These are phyloP conservation scores for Chitala chitala DNA, from an alignment of 2,113 vertebrate species.

Conservation along the genomic window DNA sequence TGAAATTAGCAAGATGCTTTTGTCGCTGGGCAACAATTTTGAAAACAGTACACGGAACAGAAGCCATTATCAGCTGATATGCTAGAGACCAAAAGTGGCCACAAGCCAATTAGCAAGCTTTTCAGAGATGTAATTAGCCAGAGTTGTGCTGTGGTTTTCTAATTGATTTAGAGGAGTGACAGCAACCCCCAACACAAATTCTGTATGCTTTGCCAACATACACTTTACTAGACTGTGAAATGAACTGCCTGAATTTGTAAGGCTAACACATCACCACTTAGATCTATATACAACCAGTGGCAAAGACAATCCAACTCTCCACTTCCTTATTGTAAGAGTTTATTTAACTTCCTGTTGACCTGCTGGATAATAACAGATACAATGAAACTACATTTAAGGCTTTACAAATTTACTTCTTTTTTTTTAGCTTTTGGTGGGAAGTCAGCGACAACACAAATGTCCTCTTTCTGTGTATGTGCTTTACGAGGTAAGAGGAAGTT, in stretches of 20 bases:
- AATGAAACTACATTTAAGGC: no score
- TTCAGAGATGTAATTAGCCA: neutral
- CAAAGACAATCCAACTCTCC: no score
- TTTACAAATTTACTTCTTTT: no score
- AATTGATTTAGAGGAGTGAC: conserved; percentile 17
- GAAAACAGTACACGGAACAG: neutral
- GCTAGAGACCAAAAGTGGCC: conserved; percentile 3
- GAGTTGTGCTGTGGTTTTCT: neutral
- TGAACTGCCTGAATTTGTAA: neutral
- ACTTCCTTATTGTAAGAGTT: no score
- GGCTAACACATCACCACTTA: neutral
- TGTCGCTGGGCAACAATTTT: neutral
- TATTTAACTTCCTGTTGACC: no score
- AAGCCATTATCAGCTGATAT: conserved; percentile 2
- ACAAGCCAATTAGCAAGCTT: conserved; percentile 9
- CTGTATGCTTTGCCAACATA: conserved; percentile 2
- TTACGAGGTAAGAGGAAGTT: neutral
- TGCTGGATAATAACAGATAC: no score
- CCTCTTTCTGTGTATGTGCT: no score
- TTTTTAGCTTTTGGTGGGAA: no score
- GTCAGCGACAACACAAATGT: no score
- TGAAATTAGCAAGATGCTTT: neutral
- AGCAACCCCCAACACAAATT: neutral
- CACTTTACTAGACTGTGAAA: neutral
- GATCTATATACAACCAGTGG: neutral